Evolutionary conservation across 2,113 vertebrate genomes (phyloP).

Genomic region (Caracal caracal): DNA sequence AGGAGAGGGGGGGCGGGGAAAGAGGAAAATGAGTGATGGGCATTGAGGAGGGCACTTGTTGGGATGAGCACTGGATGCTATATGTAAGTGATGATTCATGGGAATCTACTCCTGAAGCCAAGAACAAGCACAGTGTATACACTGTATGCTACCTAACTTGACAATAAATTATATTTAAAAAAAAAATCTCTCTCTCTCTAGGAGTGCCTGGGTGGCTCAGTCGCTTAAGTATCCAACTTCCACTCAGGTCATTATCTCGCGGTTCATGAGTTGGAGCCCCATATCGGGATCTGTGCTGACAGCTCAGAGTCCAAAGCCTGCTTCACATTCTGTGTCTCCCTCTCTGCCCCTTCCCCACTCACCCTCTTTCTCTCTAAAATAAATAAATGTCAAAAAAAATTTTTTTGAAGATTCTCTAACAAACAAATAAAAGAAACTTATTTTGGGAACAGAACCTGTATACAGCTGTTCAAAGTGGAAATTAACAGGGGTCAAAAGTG

Average conservation of each 20-base stretch:
- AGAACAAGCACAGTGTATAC: no score
- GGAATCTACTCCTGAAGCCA: no score
- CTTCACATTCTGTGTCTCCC: background rate
- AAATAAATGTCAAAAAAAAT: background rate
- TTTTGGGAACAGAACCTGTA: background rate
- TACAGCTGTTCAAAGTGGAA: conserved; percentile 6
- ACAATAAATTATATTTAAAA: no score
- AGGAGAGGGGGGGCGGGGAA: no score
- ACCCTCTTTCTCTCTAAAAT: background rate
- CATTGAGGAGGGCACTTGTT: no score
- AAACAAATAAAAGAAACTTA: background rate
- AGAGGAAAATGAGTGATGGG: no score
- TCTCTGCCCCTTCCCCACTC: background rate
- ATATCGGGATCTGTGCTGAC: background rate
- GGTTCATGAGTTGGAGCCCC: background rate
- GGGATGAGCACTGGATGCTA: no score
- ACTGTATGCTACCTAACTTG: no score
- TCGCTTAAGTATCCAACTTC: background rate
- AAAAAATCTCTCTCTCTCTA: no score
- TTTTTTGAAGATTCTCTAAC: no score
- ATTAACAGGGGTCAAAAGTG: background rate
- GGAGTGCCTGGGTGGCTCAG: background rate
- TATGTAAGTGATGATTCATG: no score
- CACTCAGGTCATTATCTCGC: background rate
- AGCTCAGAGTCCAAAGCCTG: background rate